A percentile compares a stretch with the other conserved stretches of the same genome.
Evolutionary conservation across 2,797 vertebrate genomes (phyloP).

Genomic region (Clarias pachynema): DNA sequence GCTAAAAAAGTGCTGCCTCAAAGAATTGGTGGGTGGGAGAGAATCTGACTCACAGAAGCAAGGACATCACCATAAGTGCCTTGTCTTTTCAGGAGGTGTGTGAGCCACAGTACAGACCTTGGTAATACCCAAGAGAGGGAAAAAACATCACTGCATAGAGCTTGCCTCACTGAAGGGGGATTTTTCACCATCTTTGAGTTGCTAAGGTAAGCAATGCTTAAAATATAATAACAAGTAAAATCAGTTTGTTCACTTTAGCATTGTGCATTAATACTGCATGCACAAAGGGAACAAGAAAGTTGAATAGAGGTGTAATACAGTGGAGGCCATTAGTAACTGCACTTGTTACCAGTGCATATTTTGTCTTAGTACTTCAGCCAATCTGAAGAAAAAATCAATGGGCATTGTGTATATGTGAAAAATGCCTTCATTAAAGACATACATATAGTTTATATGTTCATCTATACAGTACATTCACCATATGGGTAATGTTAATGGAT

Average conservation of each 20-base stretch:
- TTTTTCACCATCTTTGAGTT: background rate
- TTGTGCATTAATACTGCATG: background rate
- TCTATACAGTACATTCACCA: background rate
- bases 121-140: background rate
- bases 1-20: slow-evolving; percentile 35
- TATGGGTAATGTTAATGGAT: background rate
- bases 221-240: slow-evolving; percentile 9
- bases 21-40: slow-evolving; percentile 37
- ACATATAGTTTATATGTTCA: background rate
- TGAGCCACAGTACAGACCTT: slow-evolving; percentile 12
- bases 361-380: background rate
- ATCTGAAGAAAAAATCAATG: background rate
- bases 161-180: background rate
- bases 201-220: slow-evolving; percentile 13
- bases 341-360: too few species aligned
- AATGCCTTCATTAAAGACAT: background rate
- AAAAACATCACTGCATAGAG: slow-evolving; percentile 5
- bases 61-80: slow-evolving; percentile 35
- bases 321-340: background rate
- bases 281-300: background rate
- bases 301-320: background rate
- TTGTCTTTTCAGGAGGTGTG: background rate
- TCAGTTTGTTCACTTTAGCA: background rate
- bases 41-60: slow-evolving; percentile 39
- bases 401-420: background rate